Conservation (phyloP, 2,888 invertebrate species). For the Agrochola litura region DNA sequence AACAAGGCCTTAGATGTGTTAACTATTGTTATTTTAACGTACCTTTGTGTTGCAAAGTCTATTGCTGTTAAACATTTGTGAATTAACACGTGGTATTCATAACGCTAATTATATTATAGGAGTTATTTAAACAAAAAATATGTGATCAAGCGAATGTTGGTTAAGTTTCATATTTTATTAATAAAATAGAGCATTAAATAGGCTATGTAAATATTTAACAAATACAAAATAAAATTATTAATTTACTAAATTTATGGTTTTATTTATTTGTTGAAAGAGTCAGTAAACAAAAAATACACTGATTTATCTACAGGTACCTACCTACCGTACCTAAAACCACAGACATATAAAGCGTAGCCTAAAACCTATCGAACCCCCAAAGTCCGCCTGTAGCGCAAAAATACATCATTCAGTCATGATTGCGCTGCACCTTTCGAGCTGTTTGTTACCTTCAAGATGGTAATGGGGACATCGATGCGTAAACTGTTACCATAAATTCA, state of each 20-base stretch:
- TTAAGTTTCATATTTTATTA: conserved; percentile 89
- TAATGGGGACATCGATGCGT: not conserved
- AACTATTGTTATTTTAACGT: conserved; percentile 79
- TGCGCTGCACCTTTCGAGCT: not conserved
- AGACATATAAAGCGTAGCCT: too few relatives aligned
- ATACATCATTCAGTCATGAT: not conserved
- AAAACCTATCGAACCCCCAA: not conserved
- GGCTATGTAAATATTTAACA: conserved; percentile 89
- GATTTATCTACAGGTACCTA: not conserved
- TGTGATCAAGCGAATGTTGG: conserved; percentile 87
- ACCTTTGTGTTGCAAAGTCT: conserved; percentile 79
- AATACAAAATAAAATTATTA: conserved; percentile 89
- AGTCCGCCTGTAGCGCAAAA: not conserved
- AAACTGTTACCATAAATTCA: not conserved
- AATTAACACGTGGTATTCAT: conserved; percentile 62
- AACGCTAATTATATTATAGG: conserved; percentile 71
- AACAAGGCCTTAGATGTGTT: conserved; percentile 85
- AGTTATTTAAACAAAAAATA: conserved; percentile 78
- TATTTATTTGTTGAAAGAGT: not conserved
- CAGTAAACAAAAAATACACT: not conserved
- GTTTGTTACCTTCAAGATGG: too few relatives aligned
- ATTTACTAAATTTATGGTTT: conserved; percentile 83
- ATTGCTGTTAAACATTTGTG: conserved; percentile 76
- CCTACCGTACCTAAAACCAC: not conserved
- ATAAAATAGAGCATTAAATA: conserved; percentile 84